Conservation (phyloP, 1,140 invertebrate genomes). For the Drosophila pachea region DNA sequence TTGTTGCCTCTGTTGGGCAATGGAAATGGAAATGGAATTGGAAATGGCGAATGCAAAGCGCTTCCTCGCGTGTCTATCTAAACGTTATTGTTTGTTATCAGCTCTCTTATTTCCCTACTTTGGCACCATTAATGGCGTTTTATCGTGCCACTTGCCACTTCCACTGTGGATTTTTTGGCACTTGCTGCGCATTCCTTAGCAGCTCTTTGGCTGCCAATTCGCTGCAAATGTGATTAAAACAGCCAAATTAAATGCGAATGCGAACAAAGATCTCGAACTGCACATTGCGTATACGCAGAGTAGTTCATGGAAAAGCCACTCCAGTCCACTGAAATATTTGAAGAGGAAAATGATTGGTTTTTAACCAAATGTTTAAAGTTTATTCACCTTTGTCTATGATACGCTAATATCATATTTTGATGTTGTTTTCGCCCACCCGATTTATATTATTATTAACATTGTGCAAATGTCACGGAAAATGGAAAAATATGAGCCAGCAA, state of each 20-base stretch:
- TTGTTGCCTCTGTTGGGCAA: constrained; percentile 8
- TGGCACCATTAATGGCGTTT: constrained; percentile 60
- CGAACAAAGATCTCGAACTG: not conserved
- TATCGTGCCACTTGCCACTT: constrained; percentile 56
- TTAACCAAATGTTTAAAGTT: too few relatives aligned
- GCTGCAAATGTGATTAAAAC: constrained; percentile 58
- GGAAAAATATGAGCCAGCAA: constrained; percentile 40
- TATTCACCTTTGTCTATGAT: too few relatives aligned
- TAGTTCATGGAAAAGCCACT: too few relatives aligned
- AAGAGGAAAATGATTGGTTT: too few relatives aligned
- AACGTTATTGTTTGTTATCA: constrained; percentile 74
- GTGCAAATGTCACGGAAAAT: constrained; percentile 41
- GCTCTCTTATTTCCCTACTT: constrained; percentile 46
- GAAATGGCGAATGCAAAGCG: constrained; percentile 64
- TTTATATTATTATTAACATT: too few relatives aligned
- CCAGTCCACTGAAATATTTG: too few relatives aligned
- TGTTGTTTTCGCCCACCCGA: too few relatives aligned
- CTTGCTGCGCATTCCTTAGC: constrained; percentile 62
- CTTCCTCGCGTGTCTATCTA: constrained; percentile 68
- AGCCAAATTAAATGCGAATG: constrained; percentile 47
- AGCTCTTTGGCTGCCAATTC: constrained; percentile 31
- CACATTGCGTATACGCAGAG: not conserved
- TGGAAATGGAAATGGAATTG: too few relatives aligned
- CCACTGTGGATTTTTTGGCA: constrained; percentile 39
- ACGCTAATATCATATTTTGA: too few relatives aligned